Percentiles rank a stretch among this genome's conserved stretches.
These are phyloP conservation scores for Pangasianodon hypophthalmus DNA, from an alignment of 2,113 vertebrate genomes.

Conservation along the genomic window DNA sequence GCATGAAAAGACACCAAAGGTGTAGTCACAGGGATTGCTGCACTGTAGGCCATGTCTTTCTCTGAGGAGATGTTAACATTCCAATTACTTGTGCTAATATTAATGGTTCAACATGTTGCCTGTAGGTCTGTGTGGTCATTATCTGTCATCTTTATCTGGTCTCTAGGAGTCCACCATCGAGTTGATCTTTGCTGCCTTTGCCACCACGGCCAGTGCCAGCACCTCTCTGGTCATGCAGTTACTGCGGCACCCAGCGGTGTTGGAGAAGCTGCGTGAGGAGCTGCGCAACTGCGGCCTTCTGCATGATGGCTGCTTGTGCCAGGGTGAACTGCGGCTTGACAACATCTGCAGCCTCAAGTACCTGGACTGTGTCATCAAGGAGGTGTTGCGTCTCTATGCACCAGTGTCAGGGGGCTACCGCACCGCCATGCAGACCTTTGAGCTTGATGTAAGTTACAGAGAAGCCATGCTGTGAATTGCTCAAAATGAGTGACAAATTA, in stretches of 20 bases:
- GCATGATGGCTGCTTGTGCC: slow-evolving; percentile 87
- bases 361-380: slow-evolving; percentile 97
- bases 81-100: not conserved
- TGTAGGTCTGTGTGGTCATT: not conserved
- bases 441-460: slow-evolving; percentile 88
- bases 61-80: not conserved
- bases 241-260: slow-evolving; percentile 85
- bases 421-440: slow-evolving; percentile 94
- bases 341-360: slow-evolving; percentile 85
- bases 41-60: not conserved
- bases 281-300: slow-evolving; percentile 84
- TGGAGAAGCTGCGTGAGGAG: slow-evolving; percentile 93
- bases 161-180: slow-evolving; percentile 92
- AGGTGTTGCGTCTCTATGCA: slow-evolving; percentile 92
- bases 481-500: not conserved
- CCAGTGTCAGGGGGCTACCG: slow-evolving; percentile 94
- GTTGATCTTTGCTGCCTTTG: slow-evolving; percentile 93
- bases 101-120: not conserved
- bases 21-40: not conserved
- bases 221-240: slow-evolving; percentile 97
- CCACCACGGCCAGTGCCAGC: slow-evolving; percentile 93
- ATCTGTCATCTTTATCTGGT: not conserved
- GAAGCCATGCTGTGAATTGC: not conserved
- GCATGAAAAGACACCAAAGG: not conserved
- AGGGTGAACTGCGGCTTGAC: slow-evolving; percentile 85